Percentiles rank a stretch among this genome's conserved stretches.
Conservation (phyloP, 2,113 vertebrate species). For the Eupsittula cactorum region DNA sequence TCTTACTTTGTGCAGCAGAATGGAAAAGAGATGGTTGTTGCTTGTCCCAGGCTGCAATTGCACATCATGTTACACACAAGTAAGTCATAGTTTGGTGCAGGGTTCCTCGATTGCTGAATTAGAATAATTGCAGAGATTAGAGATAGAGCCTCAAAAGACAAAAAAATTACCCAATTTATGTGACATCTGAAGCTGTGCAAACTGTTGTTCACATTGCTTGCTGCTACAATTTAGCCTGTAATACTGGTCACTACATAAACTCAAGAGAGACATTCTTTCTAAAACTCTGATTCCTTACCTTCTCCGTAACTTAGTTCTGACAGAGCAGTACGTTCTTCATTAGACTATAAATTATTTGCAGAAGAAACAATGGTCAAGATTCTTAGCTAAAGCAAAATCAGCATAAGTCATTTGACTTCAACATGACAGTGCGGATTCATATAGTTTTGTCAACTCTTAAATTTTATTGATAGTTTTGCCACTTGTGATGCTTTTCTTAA, state of each 20-base stretch:
- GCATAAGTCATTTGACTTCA: not conserved
- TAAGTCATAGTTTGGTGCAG: not conserved
- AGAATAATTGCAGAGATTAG: not conserved
- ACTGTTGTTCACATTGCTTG: not conserved
- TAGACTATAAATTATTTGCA: not conserved
- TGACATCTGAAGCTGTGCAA: not conserved
- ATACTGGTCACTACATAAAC: not conserved
- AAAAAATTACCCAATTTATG: not conserved
- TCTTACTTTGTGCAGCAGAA: not conserved
- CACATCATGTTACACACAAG: not conserved
- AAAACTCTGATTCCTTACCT: not conserved
- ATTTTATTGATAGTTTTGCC: not conserved
- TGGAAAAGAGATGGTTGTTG: not conserved
- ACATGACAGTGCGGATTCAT: not conserved
- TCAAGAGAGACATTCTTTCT: not conserved
- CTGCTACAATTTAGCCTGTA: not conserved
- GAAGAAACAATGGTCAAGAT: not conserved
- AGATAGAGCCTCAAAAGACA: not conserved
- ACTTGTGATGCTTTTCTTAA: not conserved
- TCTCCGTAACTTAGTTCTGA: not conserved
- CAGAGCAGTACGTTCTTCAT: not conserved
- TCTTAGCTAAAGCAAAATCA: not conserved
- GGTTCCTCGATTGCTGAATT: not conserved
- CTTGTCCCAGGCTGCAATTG: not conserved
- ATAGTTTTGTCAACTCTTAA: not conserved